These are phyloP conservation scores for Condylura cristata DNA, from an alignment of 2,113 vertebrate genomes.

Conservation along the genomic window DNA sequence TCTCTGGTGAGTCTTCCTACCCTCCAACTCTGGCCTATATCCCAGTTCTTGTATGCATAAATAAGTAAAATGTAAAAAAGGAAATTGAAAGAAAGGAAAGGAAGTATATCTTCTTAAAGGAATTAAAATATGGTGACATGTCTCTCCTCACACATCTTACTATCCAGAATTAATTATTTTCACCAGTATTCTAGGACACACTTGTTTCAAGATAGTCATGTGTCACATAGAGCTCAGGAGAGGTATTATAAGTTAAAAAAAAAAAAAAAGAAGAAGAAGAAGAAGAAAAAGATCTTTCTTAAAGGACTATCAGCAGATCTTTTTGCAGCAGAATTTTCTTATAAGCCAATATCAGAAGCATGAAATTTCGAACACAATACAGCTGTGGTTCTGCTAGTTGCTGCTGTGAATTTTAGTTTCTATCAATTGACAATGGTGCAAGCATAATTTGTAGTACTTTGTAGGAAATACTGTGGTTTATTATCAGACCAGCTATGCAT, in stretches of 20 bases:
- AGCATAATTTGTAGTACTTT: not conserved
- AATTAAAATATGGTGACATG: not conserved
- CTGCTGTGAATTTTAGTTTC: not conserved
- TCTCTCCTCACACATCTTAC: not conserved
- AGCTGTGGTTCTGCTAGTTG: not conserved
- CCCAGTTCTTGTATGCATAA: too few relatives aligned
- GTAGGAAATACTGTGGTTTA: not conserved
- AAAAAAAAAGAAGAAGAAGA: too few relatives aligned
- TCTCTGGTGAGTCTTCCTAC: too few relatives aligned
- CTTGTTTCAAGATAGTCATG: not conserved
- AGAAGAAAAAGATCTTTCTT: too few relatives aligned
- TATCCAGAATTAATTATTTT: not conserved
- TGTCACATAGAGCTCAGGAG: not conserved
- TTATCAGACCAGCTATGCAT: not conserved
- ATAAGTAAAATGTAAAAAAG: not conserved
- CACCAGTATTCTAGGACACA: not conserved
- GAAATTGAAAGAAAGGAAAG: not conserved
- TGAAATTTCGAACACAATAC: not conserved
- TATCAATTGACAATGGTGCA: not conserved
- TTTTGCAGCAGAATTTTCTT: not conserved
- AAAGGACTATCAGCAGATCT: not conserved
- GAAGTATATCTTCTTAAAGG: not conserved
- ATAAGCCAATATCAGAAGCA: not conserved
- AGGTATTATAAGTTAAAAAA: too few relatives aligned
- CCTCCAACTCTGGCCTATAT: too few relatives aligned